Evolutionary conservation across 2,113 vertebrate genomes (phyloP), one percentile per base, ranked within the genome.

Genomic region (Sturnus vulgaris): DNA sequence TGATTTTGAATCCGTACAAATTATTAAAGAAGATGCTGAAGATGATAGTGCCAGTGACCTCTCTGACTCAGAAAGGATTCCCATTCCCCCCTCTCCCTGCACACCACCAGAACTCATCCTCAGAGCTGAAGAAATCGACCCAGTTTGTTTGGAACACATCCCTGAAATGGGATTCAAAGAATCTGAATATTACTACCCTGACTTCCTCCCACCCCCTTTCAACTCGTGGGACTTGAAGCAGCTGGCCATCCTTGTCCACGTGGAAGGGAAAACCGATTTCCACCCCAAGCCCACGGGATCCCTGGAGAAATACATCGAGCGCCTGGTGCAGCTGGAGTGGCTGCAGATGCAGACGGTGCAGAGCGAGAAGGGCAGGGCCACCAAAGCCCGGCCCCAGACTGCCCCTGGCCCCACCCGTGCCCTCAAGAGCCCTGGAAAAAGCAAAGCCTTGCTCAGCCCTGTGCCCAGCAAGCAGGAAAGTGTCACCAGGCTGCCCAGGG

Each of bases 41-140:
- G 98, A 98, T 49, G 99, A 99, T 59, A 99, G 98, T 10, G 98
- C 98, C 66, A 99, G 98, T 4, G 99, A 99, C 70, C 95, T 99
- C 70, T 99, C 99, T 2, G 99, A 99, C 73, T 98, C 98, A 0
- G 99, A 99, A 81, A 98, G 98, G 77, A 90, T 98, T 61, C 97
- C 98, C 30, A 79, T 95, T 15, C 97, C 96, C 3, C 94, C 97
- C 1, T 96, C 97, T 14, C 93, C 96, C 23, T 94, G 96, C 42
- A 92, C 97, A 2, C 99, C 98, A 5, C 98, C 99, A 1, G 98
- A 98, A 33, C 99, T 99, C 14, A 96, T 98, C 40, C 98, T 99
- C 33, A 97, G 98, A 52, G 98, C 99, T 0, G 99, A 99, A 91
- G 97, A 99, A 80, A 98, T 99, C 0, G 95, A 98, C 31, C 96